Evolutionary conservation across 2,888 invertebrate species (phyloP).

Genomic region (Fabriciana adippe): DNA sequence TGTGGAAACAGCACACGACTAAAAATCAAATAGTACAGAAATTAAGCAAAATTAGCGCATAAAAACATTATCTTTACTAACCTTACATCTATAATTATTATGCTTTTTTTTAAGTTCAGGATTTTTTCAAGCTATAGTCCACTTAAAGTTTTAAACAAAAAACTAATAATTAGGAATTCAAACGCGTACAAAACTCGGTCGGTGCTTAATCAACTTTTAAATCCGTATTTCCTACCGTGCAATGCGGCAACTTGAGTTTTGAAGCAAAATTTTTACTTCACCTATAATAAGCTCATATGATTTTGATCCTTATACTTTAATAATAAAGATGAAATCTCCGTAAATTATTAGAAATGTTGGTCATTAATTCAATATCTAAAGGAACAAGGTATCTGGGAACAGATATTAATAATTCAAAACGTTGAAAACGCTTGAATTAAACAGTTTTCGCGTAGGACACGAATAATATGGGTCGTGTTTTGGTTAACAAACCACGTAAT

Average conservation of each 20-base stretch:
- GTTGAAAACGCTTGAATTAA: slow-evolving; percentile 31
- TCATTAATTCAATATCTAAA: slow-evolving; percentile 35
- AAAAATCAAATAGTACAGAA: no score
- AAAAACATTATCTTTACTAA: no score
- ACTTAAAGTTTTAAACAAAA: background rate
- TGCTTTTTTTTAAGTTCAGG: background rate
- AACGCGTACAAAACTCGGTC: background rate
- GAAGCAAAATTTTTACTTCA: slow-evolving; percentile 18
- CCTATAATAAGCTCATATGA: background rate
- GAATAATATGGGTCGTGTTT: slow-evolving; percentile 25
- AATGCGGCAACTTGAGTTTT: slow-evolving; percentile 9
- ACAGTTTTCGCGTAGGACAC: slow-evolving; percentile 28
- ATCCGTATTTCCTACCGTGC: slow-evolving; percentile 13
- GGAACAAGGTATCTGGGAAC: slow-evolving; percentile 32
- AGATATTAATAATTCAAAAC: slow-evolving; percentile 34
- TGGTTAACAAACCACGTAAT: slow-evolving; percentile 12
- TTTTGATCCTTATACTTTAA: background rate
- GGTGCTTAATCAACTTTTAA: slow-evolving; percentile 14
- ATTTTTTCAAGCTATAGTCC: no score
- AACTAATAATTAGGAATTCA: background rate
- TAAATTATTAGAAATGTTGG: background rate
- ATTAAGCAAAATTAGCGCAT: no score
- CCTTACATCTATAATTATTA: background rate
- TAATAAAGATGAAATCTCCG: background rate
- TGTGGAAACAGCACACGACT: no score